phyloP scores from a whole-genome alignment of 1,140 invertebrate genomes.

The Zaprionus vittiger region DNA sequence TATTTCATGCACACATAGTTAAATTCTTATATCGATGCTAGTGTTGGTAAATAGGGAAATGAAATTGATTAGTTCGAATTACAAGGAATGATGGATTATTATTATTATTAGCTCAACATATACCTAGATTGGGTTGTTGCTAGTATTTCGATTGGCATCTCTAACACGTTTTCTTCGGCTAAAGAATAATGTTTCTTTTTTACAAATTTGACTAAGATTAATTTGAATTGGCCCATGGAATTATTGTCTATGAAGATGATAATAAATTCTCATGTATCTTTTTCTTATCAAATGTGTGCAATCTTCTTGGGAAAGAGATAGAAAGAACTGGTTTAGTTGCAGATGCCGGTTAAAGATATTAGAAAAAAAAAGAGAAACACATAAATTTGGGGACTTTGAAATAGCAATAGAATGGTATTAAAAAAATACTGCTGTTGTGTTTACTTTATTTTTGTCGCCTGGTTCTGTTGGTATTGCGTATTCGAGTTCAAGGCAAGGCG shows the following conservation, averaged over 20 bases:
- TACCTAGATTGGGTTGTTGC: not conserved
- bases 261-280: constrained; percentile 48
- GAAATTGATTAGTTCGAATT: constrained; percentile 41
- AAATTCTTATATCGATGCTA: not conserved
- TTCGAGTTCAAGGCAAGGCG: constrained; percentile 57
- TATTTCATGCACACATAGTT: constrained; percentile 16
- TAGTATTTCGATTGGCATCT: not conserved
- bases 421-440: constrained; percentile 4
- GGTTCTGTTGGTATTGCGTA: not conserved
- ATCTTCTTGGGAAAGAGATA: constrained; percentile 38
- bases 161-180: not conserved
- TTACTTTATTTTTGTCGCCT: constrained; percentile 13
- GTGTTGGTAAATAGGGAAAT: constrained; percentile 57
- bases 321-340: constrained; percentile 35
- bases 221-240: constrained; percentile 27
- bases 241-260: constrained; percentile 51
- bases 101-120: not conserved
- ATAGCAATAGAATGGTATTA: constrained; percentile 7
- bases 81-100: constrained; percentile 6
- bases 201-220: constrained; percentile 38
- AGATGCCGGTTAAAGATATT: constrained; percentile 24
- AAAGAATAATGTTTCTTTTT: not conserved
- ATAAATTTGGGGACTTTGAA: not conserved
- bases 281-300: constrained; percentile 45
- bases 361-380: not conserved